These are phyloP conservation scores for Ectemnius cavifrons DNA, from an alignment of 2,888 invertebrate genomes.

Conservation along the genomic window DNA sequence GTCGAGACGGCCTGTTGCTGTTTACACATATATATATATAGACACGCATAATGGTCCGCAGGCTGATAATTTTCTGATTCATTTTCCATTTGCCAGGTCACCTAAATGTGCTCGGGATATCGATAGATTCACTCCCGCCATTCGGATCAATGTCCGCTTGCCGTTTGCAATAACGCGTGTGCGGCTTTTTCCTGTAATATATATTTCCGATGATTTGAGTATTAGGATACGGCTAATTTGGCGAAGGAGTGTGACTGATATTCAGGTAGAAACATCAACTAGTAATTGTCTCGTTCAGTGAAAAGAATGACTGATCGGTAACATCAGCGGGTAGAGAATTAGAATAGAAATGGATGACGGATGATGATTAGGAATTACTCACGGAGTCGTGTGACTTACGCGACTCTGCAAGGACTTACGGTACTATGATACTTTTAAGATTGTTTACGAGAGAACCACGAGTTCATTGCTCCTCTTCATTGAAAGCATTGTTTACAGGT, in stretches of 20 bases:
- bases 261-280: background rate
- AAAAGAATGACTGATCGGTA: background rate
- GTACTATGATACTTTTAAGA: constrained; percentile 1
- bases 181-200: too few relatives aligned
- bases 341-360: constrained; percentile 6
- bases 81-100: background rate
- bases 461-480: background rate
- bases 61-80: background rate
- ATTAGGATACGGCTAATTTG: background rate
- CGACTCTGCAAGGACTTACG: background rate
- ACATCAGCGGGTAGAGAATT: background rate
- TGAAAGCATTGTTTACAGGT: constrained; percentile 27
- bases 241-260: background rate
- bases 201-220: background rate
- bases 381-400: background rate
- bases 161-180: too few relatives aligned
- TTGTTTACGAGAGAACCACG: constrained; percentile 7
- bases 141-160: too few relatives aligned
- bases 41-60: background rate
- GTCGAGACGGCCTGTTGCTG: background rate
- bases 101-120: background rate
- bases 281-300: background rate
- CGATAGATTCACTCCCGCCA: too few relatives aligned
- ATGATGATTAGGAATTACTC: background rate
- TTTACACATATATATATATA: background rate